phyloP scores from a whole-genome alignment of 1,140 invertebrate species.

The Prorops nasuta region DNA sequence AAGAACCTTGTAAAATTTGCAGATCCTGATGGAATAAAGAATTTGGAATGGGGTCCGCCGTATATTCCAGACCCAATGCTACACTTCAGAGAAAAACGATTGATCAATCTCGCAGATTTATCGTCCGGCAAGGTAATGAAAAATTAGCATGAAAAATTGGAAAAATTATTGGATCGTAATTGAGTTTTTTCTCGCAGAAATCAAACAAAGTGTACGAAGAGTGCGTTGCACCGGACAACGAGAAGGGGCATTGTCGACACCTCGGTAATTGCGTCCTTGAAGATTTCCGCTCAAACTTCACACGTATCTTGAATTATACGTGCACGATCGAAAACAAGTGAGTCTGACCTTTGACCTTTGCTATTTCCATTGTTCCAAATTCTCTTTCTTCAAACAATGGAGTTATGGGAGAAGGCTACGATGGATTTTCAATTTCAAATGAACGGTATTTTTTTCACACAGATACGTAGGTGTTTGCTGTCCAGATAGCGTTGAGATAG shows the following conservation, averaged over 20 bases:
- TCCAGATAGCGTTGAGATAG: slow-evolving; percentile 51
- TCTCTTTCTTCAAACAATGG: no score
- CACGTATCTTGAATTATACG: slow-evolving; percentile 63
- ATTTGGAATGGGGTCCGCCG: no score
- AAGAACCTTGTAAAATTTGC: no score
- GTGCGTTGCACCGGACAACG: slow-evolving; percentile 63
- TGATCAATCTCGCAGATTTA: neutral
- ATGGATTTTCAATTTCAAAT: neutral
- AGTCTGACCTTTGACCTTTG: no score
- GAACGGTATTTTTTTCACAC: neutral
- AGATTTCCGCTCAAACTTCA: slow-evolving; percentile 59
- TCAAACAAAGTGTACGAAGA: slow-evolving; percentile 58
- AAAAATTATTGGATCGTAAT: neutral
- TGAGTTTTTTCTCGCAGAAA: slow-evolving; percentile 8
- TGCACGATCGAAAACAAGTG: slow-evolving; percentile 67
- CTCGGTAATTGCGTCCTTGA: slow-evolving; percentile 64
- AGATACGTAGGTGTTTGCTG: slow-evolving; percentile 66
- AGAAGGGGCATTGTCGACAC: slow-evolving; percentile 65
- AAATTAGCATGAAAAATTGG: neutral
- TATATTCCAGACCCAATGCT: no score
- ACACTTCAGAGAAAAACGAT: no score
- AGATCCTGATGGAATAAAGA: no score
- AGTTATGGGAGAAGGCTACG: no score
- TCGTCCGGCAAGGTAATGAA: neutral
- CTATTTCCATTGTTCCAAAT: no score